Base-by-base conservation (phyloP, 2,888 invertebrate species). In the Acrocyrtus sp. region DNA sequence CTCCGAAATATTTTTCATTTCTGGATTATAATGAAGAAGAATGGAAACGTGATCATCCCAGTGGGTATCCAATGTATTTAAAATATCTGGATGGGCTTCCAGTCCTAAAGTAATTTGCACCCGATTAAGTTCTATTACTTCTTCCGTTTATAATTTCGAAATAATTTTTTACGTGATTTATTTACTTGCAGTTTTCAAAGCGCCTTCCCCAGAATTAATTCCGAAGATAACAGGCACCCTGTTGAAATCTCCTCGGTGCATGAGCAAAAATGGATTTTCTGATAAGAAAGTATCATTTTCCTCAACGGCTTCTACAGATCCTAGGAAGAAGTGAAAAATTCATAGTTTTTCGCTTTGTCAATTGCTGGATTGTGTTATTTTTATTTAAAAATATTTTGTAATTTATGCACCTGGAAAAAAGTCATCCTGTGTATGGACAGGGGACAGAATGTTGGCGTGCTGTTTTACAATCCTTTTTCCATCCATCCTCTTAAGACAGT, bases 201-300 rank as follows among this genome's bases (percentile, higher is more conserved):
- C 76, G 0, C 76, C 76, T 48, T 76, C 76, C 10, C 61, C 76
- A 24, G 61, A 47, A 27, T 66, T 66, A 10, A 76, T 47, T 17
- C 76, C 76, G 17, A 76, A 45, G 15, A 76, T 76, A 10, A 66
- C 70, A 3, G 76, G 76, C 24, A 76, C 69, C 4, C 60, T 48
- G 19, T 66, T 63, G 29, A 72, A 74, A 1, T 74, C 60, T 34
- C 76, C 76, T 1, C 63, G 56, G 24, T 62, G 24, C 0, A 74
- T 21, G 57, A 76, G 66, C 51, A 56, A 45, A 29, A 62, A 62
- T 19, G 76, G 76, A 60, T 78, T 73, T 43, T 78, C 78, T 0
- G 57, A 21, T 10, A 80, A 58, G 60, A 80, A 80, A 3, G 80
- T 76, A 34, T 77, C 74, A 2, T 75, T 24, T 45, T 47, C 21